These are phyloP conservation scores for Arizona elegans DNA, from an alignment of 2,113 vertebrate genomes.

Conservation along the genomic window DNA sequence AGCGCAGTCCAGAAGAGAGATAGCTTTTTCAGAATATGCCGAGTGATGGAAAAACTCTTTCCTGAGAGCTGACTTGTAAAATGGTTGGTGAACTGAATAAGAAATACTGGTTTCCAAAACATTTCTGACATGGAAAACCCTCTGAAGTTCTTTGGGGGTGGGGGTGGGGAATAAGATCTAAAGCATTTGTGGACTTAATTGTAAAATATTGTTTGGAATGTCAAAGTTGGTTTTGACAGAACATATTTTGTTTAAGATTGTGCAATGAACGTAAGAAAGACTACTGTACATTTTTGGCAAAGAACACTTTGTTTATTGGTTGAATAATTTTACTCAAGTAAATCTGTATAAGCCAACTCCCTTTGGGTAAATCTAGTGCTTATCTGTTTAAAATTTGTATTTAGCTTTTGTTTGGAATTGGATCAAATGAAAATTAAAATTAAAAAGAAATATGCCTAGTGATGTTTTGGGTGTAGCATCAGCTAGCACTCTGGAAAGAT, in stretches of 20 bases:
- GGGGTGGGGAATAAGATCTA: conserved; percentile 55
- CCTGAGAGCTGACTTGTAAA: conserved; percentile 70
- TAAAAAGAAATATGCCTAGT: no score
- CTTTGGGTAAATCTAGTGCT: conserved; percentile 78
- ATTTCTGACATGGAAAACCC: conserved; percentile 63
- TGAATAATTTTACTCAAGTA: conserved; percentile 80
- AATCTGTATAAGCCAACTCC: conserved; percentile 83
- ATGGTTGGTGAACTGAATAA: conserved; percentile 79
- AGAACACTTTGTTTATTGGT: conserved; percentile 79
- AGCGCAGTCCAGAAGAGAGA: not conserved
- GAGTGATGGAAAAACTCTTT: not conserved
- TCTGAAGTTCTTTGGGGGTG: conserved; percentile 35
- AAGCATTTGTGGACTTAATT: conserved; percentile 69
- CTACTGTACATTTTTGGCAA: conserved; percentile 78
- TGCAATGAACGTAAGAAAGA: conserved; percentile 80
- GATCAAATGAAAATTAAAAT: conserved; percentile 72
- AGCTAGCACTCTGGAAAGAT: no score
- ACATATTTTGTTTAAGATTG: conserved; percentile 73
- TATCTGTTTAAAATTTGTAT: conserved; percentile 79
- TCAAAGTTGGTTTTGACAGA: conserved; percentile 73
- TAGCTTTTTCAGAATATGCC: no score
- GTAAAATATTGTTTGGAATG: conserved; percentile 71
- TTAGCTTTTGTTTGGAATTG: conserved; percentile 82
- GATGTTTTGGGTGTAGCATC: no score
- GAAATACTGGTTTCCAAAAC: conserved; percentile 86